Evolutionary conservation across 2,113 vertebrate species (phyloP), one percentile per base, ranked within the genome.

Genomic region (Arenaria interpres): DNA sequence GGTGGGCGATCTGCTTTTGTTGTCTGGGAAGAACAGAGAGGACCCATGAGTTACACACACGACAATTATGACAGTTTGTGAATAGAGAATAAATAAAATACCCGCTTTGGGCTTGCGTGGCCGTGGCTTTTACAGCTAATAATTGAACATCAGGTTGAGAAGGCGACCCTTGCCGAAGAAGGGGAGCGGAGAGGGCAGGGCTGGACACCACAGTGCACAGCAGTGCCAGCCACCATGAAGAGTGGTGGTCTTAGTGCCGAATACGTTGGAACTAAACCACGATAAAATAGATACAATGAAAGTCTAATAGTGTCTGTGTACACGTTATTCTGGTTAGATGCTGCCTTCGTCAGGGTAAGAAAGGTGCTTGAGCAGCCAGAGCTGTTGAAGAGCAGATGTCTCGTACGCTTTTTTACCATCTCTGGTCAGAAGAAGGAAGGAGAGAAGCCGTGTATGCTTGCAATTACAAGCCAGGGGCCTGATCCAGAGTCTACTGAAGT

Each of bases 371-470:
- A 35, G 8, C 25, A 68, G 32, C 24, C 60, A n/a, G 10, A 57
- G 35, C 35, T 73, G 33, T 19, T 43, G 71, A 71, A 87, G 35
- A 66, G 43, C 68, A 89, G 64, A 48, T 54, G 45, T 5, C 57
- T 81, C 0, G 0, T 10, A 9, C 5, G 0, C 59, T 39, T 21
- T 37, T 56, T 17, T 39, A 54, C 56, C 51, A 33, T 45, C 62
- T 48, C 92, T 75, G 63, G 27, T 51, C 39, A 46, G 68, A 39
- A 85, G 88, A 50, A 86, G 56, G 77, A 92, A 76, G 91, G 27
- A 56, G 56, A 64, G 35, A 64, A 94, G 10, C 73, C 37, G 14
- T 28, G 60, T 14, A 78, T n/a, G 14, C 39, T 92, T 87, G 16
- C 48, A 64, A 19, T 82, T 76, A 53, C 2, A 14, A 79, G 75